Base-by-base conservation (phyloP, 2,888 invertebrate species). In the Agrochola lychnidis region DNA sequence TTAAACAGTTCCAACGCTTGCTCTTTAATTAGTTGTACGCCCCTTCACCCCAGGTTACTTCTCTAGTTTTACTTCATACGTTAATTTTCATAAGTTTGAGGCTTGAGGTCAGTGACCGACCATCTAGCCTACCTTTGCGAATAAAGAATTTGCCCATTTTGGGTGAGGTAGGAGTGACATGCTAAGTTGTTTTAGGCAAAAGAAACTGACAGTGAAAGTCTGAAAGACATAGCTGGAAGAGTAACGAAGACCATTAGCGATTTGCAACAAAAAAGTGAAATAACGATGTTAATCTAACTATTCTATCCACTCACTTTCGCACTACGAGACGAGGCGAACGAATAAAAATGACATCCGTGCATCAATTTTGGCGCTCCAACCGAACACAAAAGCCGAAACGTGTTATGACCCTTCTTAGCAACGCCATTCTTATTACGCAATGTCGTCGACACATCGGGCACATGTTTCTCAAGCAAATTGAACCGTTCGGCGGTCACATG, bases 401-500 rank as follows among this genome's bases (percentile, higher is more conserved):
- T 81, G 78, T 86, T 72, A 56, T 78, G 53, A 73, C 64, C 77
- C 69, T 81, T 81, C 73, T 71, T 66, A 66, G 66, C 76, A 75
- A 84, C 78, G 25, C 72, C 57, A 76, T 75, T 81, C 74, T 77
- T 61, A 73, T 84, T 75, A 70, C 79, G 81, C 69, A 73, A 83
- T 70, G 59, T 59, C 70, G 73, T 61, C 36, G 68, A n/a, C 57
- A 40, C 67, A 81, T 73, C 63, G 62, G 56, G 63, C 79, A 79
- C 73, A 82, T 73, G 74, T 84, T 81, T 84, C 81, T 82, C 69
- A 83, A 82, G 76, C 76, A 81, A 87, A 84, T 84, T 78, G 79
- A 73, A 75, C 72, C 74, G 78, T 88, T 88, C 81, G 84, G 78
- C 76, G 75, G 79, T 84, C 82, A 84, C 78, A 87, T 89, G 76